phyloP scores from a whole-genome alignment of 2,113 vertebrate species.

The Gasterosteus nipponicus region DNA sequence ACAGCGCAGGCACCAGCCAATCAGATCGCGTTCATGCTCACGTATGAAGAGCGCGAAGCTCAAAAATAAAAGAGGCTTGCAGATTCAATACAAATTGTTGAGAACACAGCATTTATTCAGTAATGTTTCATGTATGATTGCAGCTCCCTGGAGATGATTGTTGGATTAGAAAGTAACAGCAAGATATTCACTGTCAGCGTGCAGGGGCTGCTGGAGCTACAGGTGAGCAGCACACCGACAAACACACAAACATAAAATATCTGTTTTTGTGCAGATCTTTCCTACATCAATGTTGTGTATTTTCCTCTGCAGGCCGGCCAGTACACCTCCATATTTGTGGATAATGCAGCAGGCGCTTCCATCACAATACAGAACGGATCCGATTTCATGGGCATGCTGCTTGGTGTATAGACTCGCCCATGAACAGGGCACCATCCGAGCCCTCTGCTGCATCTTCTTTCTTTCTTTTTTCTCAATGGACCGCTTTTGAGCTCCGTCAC shows the following conservation, averaged over 20 bases:
- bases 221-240: constrained; percentile 81
- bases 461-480: constrained; percentile 46
- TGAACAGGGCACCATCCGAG: constrained; percentile 13
- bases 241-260: neutral
- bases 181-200: constrained; percentile 90
- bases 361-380: constrained; percentile 91
- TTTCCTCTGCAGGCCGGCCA: constrained; percentile 85
- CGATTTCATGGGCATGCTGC: constrained; percentile 91
- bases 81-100: neutral
- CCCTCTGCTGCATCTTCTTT: constrained; percentile 24
- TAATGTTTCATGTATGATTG: constrained; percentile 24
- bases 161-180: constrained; percentile 93
- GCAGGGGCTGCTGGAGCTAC: constrained; percentile 92
- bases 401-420: constrained; percentile 82
- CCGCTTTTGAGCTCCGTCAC: constrained; percentile 45
- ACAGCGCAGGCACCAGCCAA: no score
- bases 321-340: constrained; percentile 94
- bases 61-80: neutral
- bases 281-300: neutral
- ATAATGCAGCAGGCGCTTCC: constrained; percentile 88
- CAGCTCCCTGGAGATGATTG: constrained; percentile 93
- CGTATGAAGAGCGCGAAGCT: no score
- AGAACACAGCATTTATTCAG: neutral
- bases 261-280: neutral
- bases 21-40: no score